Base-by-base conservation (phyloP, 1,140 invertebrate genomes). In the Pogonomyrmex barbatus region DNA sequence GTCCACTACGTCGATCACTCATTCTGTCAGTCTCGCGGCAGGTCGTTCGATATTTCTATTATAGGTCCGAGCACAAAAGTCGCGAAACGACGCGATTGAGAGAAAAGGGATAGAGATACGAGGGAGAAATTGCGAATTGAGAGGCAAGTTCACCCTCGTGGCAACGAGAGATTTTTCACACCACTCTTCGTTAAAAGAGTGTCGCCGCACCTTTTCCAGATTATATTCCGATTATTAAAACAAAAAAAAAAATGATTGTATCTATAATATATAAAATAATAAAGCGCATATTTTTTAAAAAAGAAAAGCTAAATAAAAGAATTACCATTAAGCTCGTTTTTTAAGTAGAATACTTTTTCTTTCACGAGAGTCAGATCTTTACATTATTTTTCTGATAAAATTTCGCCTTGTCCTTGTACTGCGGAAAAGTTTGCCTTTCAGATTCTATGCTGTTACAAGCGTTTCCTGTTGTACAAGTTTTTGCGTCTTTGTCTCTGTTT, bases 11-110 rank as follows among this genome's bases (percentile, higher is more conserved):
- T 58, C 79, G 68, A 82, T 82, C 79, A 60, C 17, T 82, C 79
- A 82, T 73, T 82, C 79, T 82, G 79, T 58, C 79, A 47, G 17
- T 82, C 42, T 45, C 39, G 42, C 30, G 6, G 17, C 52, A 17
- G 36, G n/a, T 82, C 14, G 54, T 45, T 82, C 54, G 79, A 82
- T 82, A 73, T 82, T 82, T 82, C 67, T 73, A 56, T 82, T 73
- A 71, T 73, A 82, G 54, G 39, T 73, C 67, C 8, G 17, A 47
- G 54, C 2, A 47, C 52, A n/a, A n/a, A 82, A 82, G 30, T 73
- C 30, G 30, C 39, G 14, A 58, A 56, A 82, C 24, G 17, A 5
- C 60, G 42, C 33, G n/a, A 73, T 82, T 14, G 36, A 70, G 14
- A 6, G 30, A 45, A 24, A 47, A 17, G 14, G 42, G 17, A 73